phyloP scores from a whole-genome alignment of 2,888 invertebrate species.

The Phortica magna region DNA sequence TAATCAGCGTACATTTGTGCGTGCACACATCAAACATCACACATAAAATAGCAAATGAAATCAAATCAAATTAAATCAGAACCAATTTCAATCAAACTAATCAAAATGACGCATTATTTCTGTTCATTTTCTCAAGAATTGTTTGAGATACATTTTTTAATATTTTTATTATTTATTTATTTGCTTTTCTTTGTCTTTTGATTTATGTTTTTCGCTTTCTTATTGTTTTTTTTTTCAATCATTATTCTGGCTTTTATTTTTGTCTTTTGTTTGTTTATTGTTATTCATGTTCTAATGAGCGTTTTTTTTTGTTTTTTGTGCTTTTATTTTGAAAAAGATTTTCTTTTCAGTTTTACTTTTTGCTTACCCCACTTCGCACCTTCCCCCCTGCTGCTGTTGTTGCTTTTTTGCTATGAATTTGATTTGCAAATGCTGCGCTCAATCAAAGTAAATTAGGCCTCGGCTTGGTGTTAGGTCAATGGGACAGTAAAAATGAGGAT shows the following conservation, averaged over 20 bases:
- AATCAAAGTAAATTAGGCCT: slow-evolving; percentile 34
- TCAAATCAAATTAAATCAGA: slow-evolving; percentile 44
- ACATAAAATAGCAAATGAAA: slow-evolving; percentile 38
- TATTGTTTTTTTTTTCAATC: slow-evolving; percentile 22
- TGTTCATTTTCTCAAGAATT: slow-evolving; percentile 46
- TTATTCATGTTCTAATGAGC: slow-evolving; percentile 39
- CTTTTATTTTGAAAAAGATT: slow-evolving; percentile 23
- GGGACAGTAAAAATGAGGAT: slow-evolving; percentile 64
- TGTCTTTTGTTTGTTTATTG: slow-evolving; percentile 37
- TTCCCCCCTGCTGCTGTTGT: background rate
- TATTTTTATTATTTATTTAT: slow-evolving; percentile 54
- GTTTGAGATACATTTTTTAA: slow-evolving; percentile 54
- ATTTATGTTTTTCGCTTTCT: slow-evolving; percentile 13
- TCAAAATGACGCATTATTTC: slow-evolving; percentile 16
- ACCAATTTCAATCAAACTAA: slow-evolving; percentile 34
- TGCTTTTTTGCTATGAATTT: slow-evolving; percentile 47
- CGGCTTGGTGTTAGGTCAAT: slow-evolving; percentile 64
- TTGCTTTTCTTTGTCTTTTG: slow-evolving; percentile 35
- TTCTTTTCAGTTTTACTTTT: slow-evolving; percentile 35
- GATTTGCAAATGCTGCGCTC: background rate
- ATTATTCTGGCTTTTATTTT: slow-evolving; percentile 15
- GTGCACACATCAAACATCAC: background rate
- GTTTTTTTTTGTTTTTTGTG: slow-evolving; percentile 14
- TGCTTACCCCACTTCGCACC: background rate
- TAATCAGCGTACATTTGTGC: background rate